Conservation (phyloP, 2,888 invertebrate genomes). For the Elysia crispata region DNA sequence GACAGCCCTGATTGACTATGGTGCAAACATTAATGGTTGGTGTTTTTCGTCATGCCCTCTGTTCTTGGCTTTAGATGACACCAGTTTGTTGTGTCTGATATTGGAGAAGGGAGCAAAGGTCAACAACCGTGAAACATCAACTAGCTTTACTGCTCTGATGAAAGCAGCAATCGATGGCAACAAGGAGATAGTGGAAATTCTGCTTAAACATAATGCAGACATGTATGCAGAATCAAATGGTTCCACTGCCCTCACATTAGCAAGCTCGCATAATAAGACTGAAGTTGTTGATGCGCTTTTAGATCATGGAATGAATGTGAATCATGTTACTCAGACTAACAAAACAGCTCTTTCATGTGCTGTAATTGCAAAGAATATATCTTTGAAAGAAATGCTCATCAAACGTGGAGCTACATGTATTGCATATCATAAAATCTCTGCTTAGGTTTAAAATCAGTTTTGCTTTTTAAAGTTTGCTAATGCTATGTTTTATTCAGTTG, state of each 20-base stretch:
- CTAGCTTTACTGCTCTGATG: neutral
- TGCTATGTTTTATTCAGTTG: no score
- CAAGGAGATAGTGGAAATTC: neutral
- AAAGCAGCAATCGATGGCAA: slow-evolving; percentile 6
- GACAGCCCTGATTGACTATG: slow-evolving; percentile 14
- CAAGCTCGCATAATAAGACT: no score
- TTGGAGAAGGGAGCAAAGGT: slow-evolving; percentile 14
- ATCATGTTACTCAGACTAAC: no score
- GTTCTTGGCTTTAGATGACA: slow-evolving; percentile 1
- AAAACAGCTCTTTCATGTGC: no score
- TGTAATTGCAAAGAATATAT: no score
- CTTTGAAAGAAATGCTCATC: neutral
- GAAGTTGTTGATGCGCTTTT: no score
- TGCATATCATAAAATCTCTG: no score
- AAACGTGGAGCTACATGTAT: slow-evolving; percentile 20
- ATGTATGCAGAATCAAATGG: no score
- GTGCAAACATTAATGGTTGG: neutral
- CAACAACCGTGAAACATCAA: neutral
- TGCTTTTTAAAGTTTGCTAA: no score
- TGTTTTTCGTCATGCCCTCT: neutral
- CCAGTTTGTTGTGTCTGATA: neutral
- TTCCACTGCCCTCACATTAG: no score
- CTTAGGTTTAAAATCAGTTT: no score
- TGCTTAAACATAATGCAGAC: neutral
- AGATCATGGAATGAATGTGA: no score